A percentile compares a stretch with the other conserved stretches of the same genome.
Conservation (phyloP, 2,888 invertebrate species). For the Micropterix aruncella region DNA sequence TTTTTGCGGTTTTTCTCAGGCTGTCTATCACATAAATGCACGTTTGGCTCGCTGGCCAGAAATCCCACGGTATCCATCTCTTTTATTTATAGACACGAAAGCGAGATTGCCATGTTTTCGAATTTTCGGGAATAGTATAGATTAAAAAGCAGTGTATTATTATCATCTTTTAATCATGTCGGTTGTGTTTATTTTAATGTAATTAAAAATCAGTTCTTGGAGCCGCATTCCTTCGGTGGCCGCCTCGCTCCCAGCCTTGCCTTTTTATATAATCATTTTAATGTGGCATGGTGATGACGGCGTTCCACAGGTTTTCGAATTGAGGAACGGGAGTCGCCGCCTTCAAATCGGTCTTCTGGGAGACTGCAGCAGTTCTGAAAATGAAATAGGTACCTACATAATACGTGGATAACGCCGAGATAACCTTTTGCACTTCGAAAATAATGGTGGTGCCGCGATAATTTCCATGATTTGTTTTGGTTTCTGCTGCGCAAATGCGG, state of each 20-base stretch:
- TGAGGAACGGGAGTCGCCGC: constrained; percentile 20
- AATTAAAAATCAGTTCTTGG: background rate
- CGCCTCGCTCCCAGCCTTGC: background rate
- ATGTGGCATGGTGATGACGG: constrained; percentile 27
- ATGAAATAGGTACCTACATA: constrained; percentile 3
- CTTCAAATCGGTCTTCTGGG: constrained; percentile 23
- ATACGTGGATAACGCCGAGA: background rate
- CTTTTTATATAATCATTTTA: constrained; percentile 19
- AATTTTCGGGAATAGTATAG: too few species aligned
- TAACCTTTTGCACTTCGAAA: background rate
- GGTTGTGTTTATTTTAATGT: too few species aligned
- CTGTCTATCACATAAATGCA: too few species aligned
- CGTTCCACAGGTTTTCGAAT: constrained; percentile 29
- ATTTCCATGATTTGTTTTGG: too few species aligned
- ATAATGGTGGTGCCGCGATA: background rate
- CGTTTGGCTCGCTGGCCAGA: background rate
- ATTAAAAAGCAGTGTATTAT: too few species aligned
- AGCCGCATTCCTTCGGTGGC: background rate
- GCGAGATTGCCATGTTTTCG: too few species aligned
- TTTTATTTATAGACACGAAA: background rate
- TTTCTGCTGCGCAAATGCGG: too few species aligned
- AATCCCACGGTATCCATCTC: background rate
- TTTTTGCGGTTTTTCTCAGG: too few species aligned
- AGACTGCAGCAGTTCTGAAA: constrained; percentile 25
- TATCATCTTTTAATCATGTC: too few species aligned